Evolutionary conservation across 2,888 invertebrate species (phyloP).

Genomic region (Chloroclysta siterata): DNA sequence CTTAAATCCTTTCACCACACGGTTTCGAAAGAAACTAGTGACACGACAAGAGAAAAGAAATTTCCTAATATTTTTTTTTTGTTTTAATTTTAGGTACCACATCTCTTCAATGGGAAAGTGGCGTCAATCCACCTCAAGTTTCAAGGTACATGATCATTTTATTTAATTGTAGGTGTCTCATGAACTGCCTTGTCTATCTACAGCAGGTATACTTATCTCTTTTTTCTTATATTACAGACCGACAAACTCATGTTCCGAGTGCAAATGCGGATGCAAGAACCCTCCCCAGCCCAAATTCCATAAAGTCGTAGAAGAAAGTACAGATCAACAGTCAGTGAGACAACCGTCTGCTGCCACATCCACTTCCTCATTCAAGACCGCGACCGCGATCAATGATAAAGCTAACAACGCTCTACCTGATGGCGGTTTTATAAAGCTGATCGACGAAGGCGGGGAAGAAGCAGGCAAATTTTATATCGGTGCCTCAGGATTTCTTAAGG

Average conservation of each 20-base stretch:
- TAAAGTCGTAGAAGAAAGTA: slow-evolving; percentile 9
- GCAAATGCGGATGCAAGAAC: slow-evolving; percentile 28
- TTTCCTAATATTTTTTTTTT: background rate
- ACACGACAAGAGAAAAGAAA: no score
- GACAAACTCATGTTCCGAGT: slow-evolving; percentile 11
- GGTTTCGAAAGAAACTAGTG: no score
- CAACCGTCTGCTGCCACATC: slow-evolving; percentile 56
- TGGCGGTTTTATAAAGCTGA: slow-evolving; percentile 60
- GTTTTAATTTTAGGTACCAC: slow-evolving; percentile 27
- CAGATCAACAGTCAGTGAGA: background rate
- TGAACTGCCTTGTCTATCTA: background rate
- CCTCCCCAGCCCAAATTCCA: slow-evolving; percentile 5
- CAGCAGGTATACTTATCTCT: background rate
- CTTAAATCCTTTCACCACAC: no score
- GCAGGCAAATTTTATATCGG: slow-evolving; percentile 74
- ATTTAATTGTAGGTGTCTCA: background rate
- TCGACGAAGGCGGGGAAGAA: slow-evolving; percentile 63
- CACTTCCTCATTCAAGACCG: slow-evolving; percentile 60
- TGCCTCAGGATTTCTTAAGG: slow-evolving; percentile 67
- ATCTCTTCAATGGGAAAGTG: slow-evolving; percentile 40
- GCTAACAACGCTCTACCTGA: slow-evolving; percentile 45
- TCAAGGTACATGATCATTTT: slow-evolving; percentile 18
- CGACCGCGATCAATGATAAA: slow-evolving; percentile 55
- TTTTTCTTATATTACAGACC: slow-evolving; percentile 5
- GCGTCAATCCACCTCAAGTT: slow-evolving; percentile 37